Conservation (phyloP, 1,140 invertebrate genomes). For the Bradysia coprophila region DNA sequence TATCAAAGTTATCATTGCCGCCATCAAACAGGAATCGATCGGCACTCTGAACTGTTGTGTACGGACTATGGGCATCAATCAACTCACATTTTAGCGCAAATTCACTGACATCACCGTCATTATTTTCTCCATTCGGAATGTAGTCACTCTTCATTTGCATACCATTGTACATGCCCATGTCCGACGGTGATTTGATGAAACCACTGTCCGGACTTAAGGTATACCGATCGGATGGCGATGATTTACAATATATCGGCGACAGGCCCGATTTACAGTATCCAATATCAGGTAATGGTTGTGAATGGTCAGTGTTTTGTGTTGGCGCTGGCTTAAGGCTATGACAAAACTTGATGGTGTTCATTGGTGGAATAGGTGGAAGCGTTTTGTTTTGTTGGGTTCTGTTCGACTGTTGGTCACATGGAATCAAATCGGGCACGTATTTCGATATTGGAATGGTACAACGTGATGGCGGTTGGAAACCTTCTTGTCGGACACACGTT, state of each 20-base stretch:
- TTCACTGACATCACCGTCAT: constrained; percentile 4
- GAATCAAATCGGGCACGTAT: constrained; percentile 14
- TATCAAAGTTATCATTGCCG: constrained; percentile 11
- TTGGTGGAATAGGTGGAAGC: neutral
- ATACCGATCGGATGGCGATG: constrained; percentile 8
- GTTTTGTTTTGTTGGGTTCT: neutral
- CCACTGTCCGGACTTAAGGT: constrained; percentile 6
- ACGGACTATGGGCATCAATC: constrained; percentile 19
- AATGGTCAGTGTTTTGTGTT: constrained; percentile 5
- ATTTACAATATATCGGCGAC: constrained; percentile 12
- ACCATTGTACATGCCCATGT: constrained; percentile 5
- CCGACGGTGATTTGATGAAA: constrained; percentile 6
- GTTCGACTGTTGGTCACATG: constrained; percentile 6
- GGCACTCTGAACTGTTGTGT: constrained; percentile 18
- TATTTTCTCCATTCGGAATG: constrained; percentile 10
- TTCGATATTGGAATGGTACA: constrained; percentile 18
- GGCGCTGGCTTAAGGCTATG: neutral
- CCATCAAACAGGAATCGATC: constrained; percentile 20
- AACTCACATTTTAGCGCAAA: constrained; percentile 20
- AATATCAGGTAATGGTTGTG: constrained; percentile 3
- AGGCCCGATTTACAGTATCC: constrained; percentile 1
- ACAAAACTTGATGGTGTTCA: neutral
- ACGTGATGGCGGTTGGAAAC: constrained; percentile 14
- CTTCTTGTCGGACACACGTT: constrained; percentile 28
- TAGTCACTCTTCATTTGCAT: constrained; percentile 6